Evolutionary conservation across 2,888 invertebrate species (phyloP).

Genomic region (Caenorhabditis auriculariae): DNA sequence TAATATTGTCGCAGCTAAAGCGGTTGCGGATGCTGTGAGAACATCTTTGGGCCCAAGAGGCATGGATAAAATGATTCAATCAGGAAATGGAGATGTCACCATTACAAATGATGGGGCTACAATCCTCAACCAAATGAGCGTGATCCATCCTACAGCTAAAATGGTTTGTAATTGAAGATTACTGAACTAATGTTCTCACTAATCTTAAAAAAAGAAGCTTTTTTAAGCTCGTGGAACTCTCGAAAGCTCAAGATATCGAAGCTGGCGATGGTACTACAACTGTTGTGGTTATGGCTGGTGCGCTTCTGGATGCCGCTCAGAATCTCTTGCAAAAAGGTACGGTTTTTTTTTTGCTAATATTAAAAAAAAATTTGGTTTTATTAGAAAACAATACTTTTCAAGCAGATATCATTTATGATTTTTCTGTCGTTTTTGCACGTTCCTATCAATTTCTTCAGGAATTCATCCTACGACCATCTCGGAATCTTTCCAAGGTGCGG

Average conservation of each 20-base stretch:
- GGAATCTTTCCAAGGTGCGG: slow-evolving; percentile 87
- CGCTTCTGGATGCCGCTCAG: slow-evolving; percentile 88
- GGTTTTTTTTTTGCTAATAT: background rate
- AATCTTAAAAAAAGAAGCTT: slow-evolving; percentile 6
- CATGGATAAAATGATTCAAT: slow-evolving; percentile 99
- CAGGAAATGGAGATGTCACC: slow-evolving; percentile 93
- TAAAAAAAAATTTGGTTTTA: background rate
- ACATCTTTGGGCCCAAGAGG: slow-evolving; percentile 94
- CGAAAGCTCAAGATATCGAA: slow-evolving; percentile 93
- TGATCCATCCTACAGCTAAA: slow-evolving; percentile 96
- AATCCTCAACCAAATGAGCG: slow-evolving; percentile 97
- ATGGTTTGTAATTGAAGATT: slow-evolving; percentile 74
- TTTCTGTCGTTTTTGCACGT: too few species aligned
- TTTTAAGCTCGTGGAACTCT: slow-evolving; percentile 87
- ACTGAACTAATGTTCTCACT: background rate
- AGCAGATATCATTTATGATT: background rate
- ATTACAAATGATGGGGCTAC: slow-evolving; percentile 99
- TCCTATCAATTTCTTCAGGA: slow-evolving; percentile 73
- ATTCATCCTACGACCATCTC: slow-evolving; percentile 97
- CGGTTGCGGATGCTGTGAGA: slow-evolving; percentile 96
- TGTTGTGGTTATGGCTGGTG: slow-evolving; percentile 91
- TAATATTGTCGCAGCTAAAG: slow-evolving; percentile 95
- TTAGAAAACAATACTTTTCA: background rate
- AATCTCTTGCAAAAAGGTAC: slow-evolving; percentile 79
- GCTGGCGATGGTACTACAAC: slow-evolving; percentile 99